phyloP scores from a whole-genome alignment of 2,797 vertebrate species.

The Phrynocephalus forsythii region DNA sequence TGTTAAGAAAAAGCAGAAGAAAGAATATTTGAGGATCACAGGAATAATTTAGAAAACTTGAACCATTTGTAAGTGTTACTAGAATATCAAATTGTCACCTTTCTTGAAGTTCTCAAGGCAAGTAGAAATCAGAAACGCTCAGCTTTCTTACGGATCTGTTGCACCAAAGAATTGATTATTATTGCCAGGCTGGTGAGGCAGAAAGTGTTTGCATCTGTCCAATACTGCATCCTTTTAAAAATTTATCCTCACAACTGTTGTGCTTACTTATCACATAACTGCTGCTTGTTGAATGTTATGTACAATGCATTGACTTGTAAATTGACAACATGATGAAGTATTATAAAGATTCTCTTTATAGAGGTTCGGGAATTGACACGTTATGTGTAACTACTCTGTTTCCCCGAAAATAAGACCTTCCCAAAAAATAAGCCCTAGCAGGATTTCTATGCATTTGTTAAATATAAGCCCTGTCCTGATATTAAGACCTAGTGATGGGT shows the following conservation, averaged over 20 bases:
- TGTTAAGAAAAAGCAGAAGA: too few species aligned
- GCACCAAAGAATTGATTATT: background rate
- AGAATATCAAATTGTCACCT: background rate
- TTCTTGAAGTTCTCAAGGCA: background rate
- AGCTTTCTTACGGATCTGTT: background rate
- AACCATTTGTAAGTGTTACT: background rate
- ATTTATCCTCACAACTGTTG: background rate
- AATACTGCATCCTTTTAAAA: background rate
- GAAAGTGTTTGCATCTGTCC: background rate
- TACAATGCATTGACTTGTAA: background rate
- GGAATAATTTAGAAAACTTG: background rate
- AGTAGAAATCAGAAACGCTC: background rate
- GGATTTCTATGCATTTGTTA: too few species aligned
- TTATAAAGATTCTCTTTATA: background rate
- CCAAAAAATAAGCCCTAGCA: too few species aligned
- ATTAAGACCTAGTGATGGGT: too few species aligned
- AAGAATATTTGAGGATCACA: background rate
- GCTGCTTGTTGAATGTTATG: background rate
- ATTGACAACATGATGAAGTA: background rate
- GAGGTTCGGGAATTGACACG: background rate
- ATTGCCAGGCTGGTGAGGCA: background rate
- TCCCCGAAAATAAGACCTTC: too few species aligned
- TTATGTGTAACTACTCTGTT: background rate
- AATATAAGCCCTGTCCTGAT: too few species aligned
- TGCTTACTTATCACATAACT: background rate